Evolutionary conservation across 2,797 vertebrate species (phyloP).

Genomic region (Mallotus villosus): DNA sequence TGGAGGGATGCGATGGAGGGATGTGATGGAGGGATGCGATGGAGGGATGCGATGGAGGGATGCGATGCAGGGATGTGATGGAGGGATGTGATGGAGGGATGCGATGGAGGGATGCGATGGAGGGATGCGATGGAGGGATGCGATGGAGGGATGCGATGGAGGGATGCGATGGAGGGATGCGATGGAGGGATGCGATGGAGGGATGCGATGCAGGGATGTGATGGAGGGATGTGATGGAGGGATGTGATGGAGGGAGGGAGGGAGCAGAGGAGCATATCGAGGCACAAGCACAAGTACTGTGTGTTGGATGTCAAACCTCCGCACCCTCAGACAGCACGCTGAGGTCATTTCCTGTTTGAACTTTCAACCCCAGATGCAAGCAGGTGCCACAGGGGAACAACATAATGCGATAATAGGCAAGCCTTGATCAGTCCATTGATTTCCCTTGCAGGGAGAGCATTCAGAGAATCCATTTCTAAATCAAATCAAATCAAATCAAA

Average conservation of each 20-base stretch:
- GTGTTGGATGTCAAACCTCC: not conserved
- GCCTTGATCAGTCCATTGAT: constrained; percentile 1
- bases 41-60: not conserved
- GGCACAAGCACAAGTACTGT: constrained; percentile 7
- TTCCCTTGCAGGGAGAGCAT: not conserved
- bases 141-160: not conserved
- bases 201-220: not conserved
- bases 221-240: not conserved
- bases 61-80: not conserved
- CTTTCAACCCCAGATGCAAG: not conserved
- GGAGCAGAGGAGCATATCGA: constrained; percentile 25
- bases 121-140: no score
- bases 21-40: not conserved
- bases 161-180: not conserved
- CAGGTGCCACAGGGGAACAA: not conserved
- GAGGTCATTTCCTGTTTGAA: not conserved
- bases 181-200: not conserved
- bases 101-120: not conserved
- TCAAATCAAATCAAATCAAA: no score
- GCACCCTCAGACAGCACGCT: no score
- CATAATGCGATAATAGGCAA: not conserved
- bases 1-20: no score
- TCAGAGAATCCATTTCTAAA: not conserved
- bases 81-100: not conserved
- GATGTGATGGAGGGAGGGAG: constrained; percentile 9